Conservation (phyloP, 37 sponge, comb jelly and placozoan species). For the Spongilla lacustris region DNA sequence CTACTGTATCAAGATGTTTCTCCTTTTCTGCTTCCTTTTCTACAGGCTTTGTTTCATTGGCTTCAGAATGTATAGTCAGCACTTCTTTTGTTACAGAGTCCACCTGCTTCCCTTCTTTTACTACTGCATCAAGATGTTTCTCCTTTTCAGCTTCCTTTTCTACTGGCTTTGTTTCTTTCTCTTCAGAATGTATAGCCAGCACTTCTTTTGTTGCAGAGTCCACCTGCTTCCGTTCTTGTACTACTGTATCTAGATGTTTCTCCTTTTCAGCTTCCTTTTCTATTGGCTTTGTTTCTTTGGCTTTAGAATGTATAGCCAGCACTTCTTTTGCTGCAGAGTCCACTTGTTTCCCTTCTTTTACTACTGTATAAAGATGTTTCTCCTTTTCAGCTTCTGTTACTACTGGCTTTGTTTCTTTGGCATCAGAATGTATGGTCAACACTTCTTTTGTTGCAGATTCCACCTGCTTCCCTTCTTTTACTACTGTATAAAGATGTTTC, state of each 20-base stretch:
- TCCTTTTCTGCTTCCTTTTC: too few species aligned
- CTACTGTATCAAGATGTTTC: too few species aligned
- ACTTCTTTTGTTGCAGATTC: too few species aligned
- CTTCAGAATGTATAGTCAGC: too few species aligned
- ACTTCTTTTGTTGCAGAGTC: too few species aligned
- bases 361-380: background rate
- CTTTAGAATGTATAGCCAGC: background rate
- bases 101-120: background rate
- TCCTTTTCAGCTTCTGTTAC: background rate
- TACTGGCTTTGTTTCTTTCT: background rate
- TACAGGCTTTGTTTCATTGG: too few species aligned
- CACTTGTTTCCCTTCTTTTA: background rate
- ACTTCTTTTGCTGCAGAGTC: background rate
- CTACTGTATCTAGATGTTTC: background rate
- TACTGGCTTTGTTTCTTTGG: background rate
- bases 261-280: background rate
- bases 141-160: background rate
- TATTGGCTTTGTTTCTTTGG: too few species aligned
- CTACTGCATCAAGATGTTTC: background rate
- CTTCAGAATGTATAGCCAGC: too few species aligned
- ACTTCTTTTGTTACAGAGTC: background rate
- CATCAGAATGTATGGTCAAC: background rate
- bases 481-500: background rate
- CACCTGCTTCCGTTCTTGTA: too few species aligned
- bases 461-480: background rate